phyloP scores from a whole-genome alignment of 2,797 vertebrate genomes.

The Lacerta bilineata region DNA sequence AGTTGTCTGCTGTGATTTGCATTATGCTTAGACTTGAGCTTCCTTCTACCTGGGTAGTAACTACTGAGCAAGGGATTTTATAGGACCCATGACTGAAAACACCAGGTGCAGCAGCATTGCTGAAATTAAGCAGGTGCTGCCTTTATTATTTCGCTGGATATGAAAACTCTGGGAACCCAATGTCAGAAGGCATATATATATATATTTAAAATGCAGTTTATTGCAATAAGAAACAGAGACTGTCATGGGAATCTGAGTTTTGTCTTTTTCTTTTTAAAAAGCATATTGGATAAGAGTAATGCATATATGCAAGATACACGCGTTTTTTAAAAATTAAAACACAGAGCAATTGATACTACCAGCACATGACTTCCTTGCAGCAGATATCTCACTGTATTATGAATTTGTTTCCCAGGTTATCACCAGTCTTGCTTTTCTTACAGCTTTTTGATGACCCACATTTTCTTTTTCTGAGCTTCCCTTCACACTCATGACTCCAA shows the following conservation, averaged over 20 bases:
- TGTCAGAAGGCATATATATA: not conserved
- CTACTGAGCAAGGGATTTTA: not conserved
- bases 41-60: too few species aligned
- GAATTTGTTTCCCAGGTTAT: not conserved
- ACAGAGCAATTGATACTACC: too few species aligned
- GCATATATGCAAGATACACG: too few species aligned
- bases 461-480: conserved; percentile 17
- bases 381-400: conserved; percentile 1
- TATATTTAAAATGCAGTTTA: not conserved
- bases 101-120: not conserved
- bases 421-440: conserved; percentile 36
- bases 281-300: too few species aligned
- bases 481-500: not conserved
- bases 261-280: too few species aligned
- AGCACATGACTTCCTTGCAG: not conserved
- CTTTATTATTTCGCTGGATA: not conserved
- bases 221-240: not conserved
- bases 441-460: conserved; percentile 20
- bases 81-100: not conserved
- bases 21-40: not conserved
- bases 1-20: not conserved
- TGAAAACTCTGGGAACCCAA: not conserved
- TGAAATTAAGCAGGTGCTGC: not conserved
- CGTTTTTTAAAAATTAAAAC: too few species aligned
- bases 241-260: too few species aligned